Base-by-base conservation (phyloP, 1,140 invertebrate species). In the Pachypeltis micranthus region DNA sequence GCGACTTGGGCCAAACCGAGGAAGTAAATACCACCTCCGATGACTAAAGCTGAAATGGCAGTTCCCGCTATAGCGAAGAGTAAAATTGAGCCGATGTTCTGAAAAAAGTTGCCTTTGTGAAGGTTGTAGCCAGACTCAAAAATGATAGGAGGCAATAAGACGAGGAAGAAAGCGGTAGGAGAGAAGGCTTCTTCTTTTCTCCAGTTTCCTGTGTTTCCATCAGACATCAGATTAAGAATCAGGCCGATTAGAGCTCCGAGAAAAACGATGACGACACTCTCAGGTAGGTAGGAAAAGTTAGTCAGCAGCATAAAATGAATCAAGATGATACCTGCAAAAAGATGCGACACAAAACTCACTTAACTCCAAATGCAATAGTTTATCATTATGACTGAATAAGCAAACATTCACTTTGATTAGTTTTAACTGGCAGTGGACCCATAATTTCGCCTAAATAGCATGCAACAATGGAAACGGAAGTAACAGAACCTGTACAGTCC, bases 51-150 rank as follows among this genome's bases (percentile, higher is more conserved):
- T 21, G 93, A 97, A 68, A 98, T 96, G 0, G 90, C 85, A 21
- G 96, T 99, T 0, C 96, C 96, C 70, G 97, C 81, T 68, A 98
- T 95, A 1, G 96, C 95, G 84, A 98, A 98, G 0, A 98, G 85
- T 65, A 98, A 74, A 67, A 91, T 90, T 3, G 88, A 94, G 25
- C 93, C 94, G 73, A 98, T 95, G 72, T 97, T 98, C 78, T 96
- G 93, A 74, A 98, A 98, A 72, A 98, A 99, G 72, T 98, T 98
- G 59, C 95, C 94, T 76, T 98, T 98, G 71, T 98, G 95, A 55
- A 98, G 80, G 83, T 98, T 98, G 72, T 98, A 98, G 2, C 96
- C 96, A 2, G 93, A 96, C 77, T 99, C 96, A 81, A 98, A 98
- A 68, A 99, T 98, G 51, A 98, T 99, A 0, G 96, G 96, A 3